phyloP scores from a whole-genome alignment of 1,140 invertebrate genomes.

The Orchesella cincta region DNA sequence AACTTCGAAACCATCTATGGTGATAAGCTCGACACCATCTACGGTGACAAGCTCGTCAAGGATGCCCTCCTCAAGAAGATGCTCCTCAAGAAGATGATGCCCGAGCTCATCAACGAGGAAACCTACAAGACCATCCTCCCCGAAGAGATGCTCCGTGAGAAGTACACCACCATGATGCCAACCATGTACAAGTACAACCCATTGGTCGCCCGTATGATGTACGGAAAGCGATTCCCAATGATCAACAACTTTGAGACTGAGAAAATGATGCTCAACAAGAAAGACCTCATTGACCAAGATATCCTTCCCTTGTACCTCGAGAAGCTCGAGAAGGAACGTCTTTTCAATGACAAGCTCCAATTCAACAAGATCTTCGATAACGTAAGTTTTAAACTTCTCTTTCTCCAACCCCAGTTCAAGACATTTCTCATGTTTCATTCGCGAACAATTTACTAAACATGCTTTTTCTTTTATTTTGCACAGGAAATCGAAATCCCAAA shows the following conservation, averaged over 20 bases:
- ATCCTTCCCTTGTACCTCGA: not conserved
- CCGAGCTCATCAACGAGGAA: too few species aligned
- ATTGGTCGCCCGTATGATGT: not conserved
- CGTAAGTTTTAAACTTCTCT: constrained; percentile 4
- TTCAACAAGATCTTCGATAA: constrained; percentile 19
- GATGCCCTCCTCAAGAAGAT: constrained; percentile 9
- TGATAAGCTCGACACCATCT: not conserved
- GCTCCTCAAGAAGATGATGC: not conserved
- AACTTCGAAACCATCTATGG: not conserved
- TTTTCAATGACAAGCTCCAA: not conserved
- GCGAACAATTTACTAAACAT: not conserved
- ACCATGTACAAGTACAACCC: not conserved
- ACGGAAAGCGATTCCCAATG: not conserved
- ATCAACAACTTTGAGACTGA: constrained; percentile 13
- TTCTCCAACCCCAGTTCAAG: too few species aligned
- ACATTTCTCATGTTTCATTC: not conserved
- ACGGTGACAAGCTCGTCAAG: not conserved
- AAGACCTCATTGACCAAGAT: not conserved
- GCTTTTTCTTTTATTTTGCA: not conserved
- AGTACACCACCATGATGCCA: not conserved
- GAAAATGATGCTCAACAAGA: not conserved
- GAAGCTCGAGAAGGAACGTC: constrained; percentile 6
- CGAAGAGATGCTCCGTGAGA: not conserved
- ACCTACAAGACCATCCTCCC: constrained; percentile 1
- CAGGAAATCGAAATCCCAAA: constrained; percentile 1